Percentiles rank a stretch among this genome's conserved stretches.
Evolutionary conservation across 2,888 invertebrate species (phyloP).

Genomic region (Aproaerema taeniolella): DNA sequence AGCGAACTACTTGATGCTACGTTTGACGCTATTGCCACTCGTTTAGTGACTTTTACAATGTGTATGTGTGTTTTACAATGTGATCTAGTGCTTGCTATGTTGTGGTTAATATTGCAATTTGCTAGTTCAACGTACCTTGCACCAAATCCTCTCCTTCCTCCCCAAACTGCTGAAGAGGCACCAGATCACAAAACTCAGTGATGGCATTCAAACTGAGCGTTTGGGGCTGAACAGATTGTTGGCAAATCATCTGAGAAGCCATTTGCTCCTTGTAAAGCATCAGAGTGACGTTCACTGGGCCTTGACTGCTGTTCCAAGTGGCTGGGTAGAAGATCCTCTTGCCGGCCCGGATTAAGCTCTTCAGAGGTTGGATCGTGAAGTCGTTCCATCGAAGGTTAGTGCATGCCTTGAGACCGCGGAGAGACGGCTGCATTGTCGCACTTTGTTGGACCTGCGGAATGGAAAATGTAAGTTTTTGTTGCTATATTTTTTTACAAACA

Average conservation of each 20-base stretch:
- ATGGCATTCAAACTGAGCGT: slow-evolving; percentile 83
- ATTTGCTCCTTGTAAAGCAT: slow-evolving; percentile 81
- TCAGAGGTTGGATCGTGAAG: slow-evolving; percentile 79
- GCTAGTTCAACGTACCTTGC: too few relatives aligned
- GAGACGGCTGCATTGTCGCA: slow-evolving; percentile 80
- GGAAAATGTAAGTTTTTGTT: background rate
- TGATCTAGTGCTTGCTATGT: too few relatives aligned
- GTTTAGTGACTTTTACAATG: too few relatives aligned
- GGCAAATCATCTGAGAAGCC: slow-evolving; percentile 79
- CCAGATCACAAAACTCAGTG: slow-evolving; percentile 88
- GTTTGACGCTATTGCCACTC: too few relatives aligned
- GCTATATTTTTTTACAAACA: too few relatives aligned
- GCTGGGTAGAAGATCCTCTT: slow-evolving; percentile 86
- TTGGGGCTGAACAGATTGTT: slow-evolving; percentile 78
- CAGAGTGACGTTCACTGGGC: slow-evolving; percentile 82
- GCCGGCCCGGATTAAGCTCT: slow-evolving; percentile 79
- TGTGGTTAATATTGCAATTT: too few relatives aligned
- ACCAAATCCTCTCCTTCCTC: slow-evolving; percentile 80
- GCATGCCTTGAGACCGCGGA: slow-evolving; percentile 84
- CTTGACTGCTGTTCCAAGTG: slow-evolving; percentile 80
- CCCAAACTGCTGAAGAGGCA: slow-evolving; percentile 82
- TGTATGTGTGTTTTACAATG: too few relatives aligned
- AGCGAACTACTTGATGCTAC: too few relatives aligned
- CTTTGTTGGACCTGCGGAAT: slow-evolving; percentile 80
- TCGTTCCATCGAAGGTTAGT: slow-evolving; percentile 86